Evolutionary conservation across 2,888 invertebrate genomes (phyloP), one percentile per base, ranked within the genome.

Genomic region (Agonopterix heracliana): DNA sequence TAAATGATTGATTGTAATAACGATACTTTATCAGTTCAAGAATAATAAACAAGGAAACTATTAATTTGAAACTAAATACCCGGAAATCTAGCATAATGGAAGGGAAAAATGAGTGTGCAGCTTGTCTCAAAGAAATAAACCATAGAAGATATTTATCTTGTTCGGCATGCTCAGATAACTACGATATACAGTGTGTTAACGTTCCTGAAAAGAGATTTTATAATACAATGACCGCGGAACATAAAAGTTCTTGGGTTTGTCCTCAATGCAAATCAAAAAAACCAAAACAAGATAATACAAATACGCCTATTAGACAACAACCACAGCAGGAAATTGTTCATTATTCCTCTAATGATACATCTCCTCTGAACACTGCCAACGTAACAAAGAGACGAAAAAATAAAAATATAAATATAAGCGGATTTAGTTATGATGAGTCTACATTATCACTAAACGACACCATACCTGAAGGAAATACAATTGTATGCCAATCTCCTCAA

Each of bases 161-260:
- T 12, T 34, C 34, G 2, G 2, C 34, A 44, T 44, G 44, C 35
- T 3, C 3, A 8, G 34, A 35, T 9, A 44, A 11, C 2, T 44
- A 44, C 10, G 44, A 44, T 11, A 2, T 44, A 7, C 3, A 3
- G 34, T 44, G 44, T 34, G 35, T 35, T 3, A 44, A 44, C 11
- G 44, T 44, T 3, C 9, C 34, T 2, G 12, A 12, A 34, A 3
- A 35, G 12, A 44, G 44, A 34, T 44, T 44, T 13, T 9, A 12
- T 9, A 44, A 44, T 34, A 44, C 44, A 9, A 44, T 44, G 44
- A 34, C 44, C 11, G 10, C 2, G 12, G 12, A 44, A 7, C 46
- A 46, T n/a, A 46, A 40, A 40, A 26, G 2, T n/a, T 11, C 17
- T 5, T 46, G 46, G 46, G 40, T 17, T 40, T 46, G 46, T 26